These are phyloP conservation scores for Speoplatyrhinus poulsoni DNA, from an alignment of 2,113 vertebrate species.

Conservation along the genomic window DNA sequence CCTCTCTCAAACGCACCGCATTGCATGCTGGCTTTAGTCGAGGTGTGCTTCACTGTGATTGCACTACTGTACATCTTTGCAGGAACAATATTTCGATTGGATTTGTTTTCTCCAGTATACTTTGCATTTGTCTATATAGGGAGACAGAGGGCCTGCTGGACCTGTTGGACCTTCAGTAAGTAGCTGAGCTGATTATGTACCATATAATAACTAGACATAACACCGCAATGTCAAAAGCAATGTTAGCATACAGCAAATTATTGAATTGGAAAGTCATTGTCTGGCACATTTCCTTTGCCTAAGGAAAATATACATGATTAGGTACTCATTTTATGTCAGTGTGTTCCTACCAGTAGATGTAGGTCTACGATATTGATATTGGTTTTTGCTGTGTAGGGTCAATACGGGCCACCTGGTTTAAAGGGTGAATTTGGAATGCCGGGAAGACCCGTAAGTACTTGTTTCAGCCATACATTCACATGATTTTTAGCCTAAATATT, in stretches of 20 bases:
- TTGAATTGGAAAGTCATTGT: neutral
- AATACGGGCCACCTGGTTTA: slow-evolving; percentile 78
- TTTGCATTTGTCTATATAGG: slow-evolving; percentile 48
- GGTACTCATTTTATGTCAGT: neutral
- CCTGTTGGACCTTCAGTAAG: slow-evolving; percentile 74
- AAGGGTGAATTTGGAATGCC: slow-evolving; percentile 98
- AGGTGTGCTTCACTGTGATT: neutral
- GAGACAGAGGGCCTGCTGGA: slow-evolving; percentile 69
- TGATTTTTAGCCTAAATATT: no score
- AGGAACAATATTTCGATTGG: neutral
- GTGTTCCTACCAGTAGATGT: neutral
- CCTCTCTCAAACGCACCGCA: neutral
- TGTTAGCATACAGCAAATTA: slow-evolving; percentile 8
- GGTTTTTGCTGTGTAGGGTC: slow-evolving; percentile 75
- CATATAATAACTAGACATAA: neutral
- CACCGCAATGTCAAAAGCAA: neutral
- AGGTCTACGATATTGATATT: neutral
- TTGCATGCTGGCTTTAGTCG: neutral
- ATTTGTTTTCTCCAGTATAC: neutral
- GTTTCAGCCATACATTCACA: no score
- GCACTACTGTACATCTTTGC: neutral
- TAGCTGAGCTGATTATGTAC: neutral
- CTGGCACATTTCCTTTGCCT: neutral
- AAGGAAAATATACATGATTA: neutral
- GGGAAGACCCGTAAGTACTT: slow-evolving; percentile 84